Evolutionary conservation across 2,888 invertebrate species (phyloP), one percentile per base, ranked within the genome.

Genomic region (Sipha maydis): DNA sequence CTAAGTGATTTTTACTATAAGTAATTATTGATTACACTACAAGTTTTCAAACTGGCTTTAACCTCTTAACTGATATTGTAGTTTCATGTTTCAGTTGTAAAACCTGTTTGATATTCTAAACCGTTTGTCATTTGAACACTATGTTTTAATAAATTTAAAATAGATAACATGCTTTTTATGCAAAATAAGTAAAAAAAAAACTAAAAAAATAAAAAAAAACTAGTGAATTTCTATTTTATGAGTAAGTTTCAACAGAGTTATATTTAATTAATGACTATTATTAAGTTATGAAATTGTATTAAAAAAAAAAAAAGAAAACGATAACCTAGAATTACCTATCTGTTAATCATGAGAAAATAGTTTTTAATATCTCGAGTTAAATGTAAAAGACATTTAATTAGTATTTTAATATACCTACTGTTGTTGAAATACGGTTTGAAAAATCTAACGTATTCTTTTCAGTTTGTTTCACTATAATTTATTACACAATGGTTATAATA

Each of bases 31-130:
- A 69, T 48, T 79, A n/a, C n/a, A n/a, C 21, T 84, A 76, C n/a
- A 38, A 61, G 84, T 84, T 41, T 84, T 84, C 76, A 77, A 84
- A 85, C 84, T 41, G 84, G 84, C 76, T 82, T 69, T 61, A 67
- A 76, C 71, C 28, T n/a, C n/a, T 28, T 9, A n/a, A 25, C 28
- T 41, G 17, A 48, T 48, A 48, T n/a, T n/a, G n/a, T 14, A 48
- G 48, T 41, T 41, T 76, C 76, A 41, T 67, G 67, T 76, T 77
- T 61, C 25, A 31, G 69, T 77, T 67, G 69, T n/a, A 48, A 48
- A 80, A 86, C 79, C 86, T 14, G 84, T 85, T 85, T 76, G 76
- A 85, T 85, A 85, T 77, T 48, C 41, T 41, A 85, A 41, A 85
- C 41, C 17, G 61, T 77, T 61, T 21, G 71, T 69, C 17, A 78